Conservation (phyloP, 2,797 vertebrate species). For the Sebastes flavidus region DNA sequence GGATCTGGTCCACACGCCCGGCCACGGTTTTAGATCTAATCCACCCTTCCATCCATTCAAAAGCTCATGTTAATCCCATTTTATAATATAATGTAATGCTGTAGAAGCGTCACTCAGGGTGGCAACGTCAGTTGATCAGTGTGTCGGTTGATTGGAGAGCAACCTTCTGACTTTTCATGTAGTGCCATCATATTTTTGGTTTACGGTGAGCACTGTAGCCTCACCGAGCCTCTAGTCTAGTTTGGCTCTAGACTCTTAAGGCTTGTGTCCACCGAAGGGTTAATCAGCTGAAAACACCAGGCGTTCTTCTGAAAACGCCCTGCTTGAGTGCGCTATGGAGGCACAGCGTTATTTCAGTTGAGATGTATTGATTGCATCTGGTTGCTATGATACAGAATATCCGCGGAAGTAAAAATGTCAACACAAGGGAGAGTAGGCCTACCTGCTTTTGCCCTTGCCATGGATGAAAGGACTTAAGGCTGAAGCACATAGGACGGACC, state of each 20-base stretch:
- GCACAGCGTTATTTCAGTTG: no score
- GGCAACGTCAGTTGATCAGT: background rate
- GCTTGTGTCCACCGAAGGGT: no score
- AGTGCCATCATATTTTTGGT: background rate
- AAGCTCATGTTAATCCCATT: background rate
- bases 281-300: background rate
- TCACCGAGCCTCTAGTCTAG: no score
- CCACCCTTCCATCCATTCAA: background rate
- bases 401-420: no score
- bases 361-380: no score
- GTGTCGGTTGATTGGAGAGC: background rate
- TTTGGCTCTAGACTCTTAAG: no score
- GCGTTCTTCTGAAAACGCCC: background rate
- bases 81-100: background rate
- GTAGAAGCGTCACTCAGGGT: background rate
- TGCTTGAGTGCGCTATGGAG: background rate
- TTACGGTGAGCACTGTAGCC: no score
- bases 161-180: background rate
- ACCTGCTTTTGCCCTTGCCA: fast-evolving
- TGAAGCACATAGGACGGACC: fast-evolving
- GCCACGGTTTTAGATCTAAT: background rate
- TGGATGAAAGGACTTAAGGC: no score
- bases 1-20: background rate
- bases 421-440: fast-evolving
- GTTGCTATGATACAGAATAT: no score